A percentile compares a stretch with the other conserved stretches of the same genome.
Conservation (phyloP, 2,888 invertebrate genomes). For the Zhengitettix transpicula region DNA sequence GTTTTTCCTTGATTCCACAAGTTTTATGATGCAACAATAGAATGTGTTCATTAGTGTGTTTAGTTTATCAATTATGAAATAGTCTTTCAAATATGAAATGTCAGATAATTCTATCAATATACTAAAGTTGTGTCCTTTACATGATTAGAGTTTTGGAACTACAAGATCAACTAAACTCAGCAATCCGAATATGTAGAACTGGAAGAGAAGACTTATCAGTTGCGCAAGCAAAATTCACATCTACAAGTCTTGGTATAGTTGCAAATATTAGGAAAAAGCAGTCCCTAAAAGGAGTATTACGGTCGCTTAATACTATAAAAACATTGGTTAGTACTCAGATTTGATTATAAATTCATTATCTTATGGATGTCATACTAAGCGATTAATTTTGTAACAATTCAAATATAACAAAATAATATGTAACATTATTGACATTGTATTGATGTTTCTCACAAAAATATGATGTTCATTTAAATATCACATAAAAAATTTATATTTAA, state of each 20-base stretch:
- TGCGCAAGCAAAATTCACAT: slow-evolving; percentile 67
- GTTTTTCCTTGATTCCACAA: no score
- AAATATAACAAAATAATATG: no score
- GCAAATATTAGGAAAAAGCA: slow-evolving; percentile 83
- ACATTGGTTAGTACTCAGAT: slow-evolving; percentile 42
- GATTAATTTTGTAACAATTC: not conserved
- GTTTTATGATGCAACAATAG: no score
- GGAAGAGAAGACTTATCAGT: slow-evolving; percentile 55
- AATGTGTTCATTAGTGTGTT: no score
- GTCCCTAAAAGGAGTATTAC: slow-evolving; percentile 60
- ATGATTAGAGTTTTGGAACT: slow-evolving; percentile 44
- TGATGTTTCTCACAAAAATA: no score
- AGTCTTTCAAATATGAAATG: no score
- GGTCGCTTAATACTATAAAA: slow-evolving; percentile 63
- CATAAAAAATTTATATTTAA: no score
- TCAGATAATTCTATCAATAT: no score
- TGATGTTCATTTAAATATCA: no score
- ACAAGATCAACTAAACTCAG: slow-evolving; percentile 48
- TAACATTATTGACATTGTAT: no score
- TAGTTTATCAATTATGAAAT: no score
- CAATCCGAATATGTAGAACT: slow-evolving; percentile 51
- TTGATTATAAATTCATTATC: not conserved
- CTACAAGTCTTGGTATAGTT: slow-evolving; percentile 72
- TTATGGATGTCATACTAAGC: not conserved
- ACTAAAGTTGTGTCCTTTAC: no score